A percentile compares a stretch with the other conserved stretches of the same genome.
These are phyloP conservation scores for Solenopsis invicta DNA, from an alignment of 1,140 invertebrate genomes.

Conservation along the genomic window DNA sequence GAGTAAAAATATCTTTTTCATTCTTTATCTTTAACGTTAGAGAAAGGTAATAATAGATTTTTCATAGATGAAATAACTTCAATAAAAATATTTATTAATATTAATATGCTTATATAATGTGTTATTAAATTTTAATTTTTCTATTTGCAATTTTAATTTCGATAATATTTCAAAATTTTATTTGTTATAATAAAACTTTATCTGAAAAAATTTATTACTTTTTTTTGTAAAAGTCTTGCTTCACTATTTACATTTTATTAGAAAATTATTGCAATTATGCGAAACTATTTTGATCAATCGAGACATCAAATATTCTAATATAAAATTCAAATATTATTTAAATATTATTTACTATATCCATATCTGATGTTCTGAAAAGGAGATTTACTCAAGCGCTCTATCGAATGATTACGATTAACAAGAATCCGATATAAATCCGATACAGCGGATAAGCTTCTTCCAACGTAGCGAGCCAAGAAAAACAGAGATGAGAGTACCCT, in stretches of 20 bases:
- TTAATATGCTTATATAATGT: background rate
- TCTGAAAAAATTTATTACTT: conserved; percentile 24
- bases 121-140: conserved; percentile 3
- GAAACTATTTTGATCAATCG: conserved; percentile 3
- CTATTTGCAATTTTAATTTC: background rate
- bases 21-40: background rate
- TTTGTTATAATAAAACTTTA: background rate
- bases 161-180: conserved; percentile 1
- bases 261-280: background rate
- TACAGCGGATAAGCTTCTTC: conserved; percentile 50
- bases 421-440: conserved; percentile 58
- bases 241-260: background rate
- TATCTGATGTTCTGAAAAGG: conserved; percentile 28
- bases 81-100: background rate
- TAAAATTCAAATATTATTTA: conserved; percentile 47
- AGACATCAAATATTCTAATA: conserved; percentile 37
- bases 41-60: background rate
- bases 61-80: background rate
- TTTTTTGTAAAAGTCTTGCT: background rate
- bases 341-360: conserved; percentile 37
- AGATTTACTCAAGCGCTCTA: conserved; percentile 48
- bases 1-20: background rate
- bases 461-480: conserved; percentile 57
- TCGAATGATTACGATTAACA: conserved; percentile 60
- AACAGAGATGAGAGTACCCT: conserved; percentile 52